Evolutionary conservation across 2,113 vertebrate species (phyloP), one percentile per base, ranked within the genome.

Genomic region (Larimichthys polyactis): DNA sequence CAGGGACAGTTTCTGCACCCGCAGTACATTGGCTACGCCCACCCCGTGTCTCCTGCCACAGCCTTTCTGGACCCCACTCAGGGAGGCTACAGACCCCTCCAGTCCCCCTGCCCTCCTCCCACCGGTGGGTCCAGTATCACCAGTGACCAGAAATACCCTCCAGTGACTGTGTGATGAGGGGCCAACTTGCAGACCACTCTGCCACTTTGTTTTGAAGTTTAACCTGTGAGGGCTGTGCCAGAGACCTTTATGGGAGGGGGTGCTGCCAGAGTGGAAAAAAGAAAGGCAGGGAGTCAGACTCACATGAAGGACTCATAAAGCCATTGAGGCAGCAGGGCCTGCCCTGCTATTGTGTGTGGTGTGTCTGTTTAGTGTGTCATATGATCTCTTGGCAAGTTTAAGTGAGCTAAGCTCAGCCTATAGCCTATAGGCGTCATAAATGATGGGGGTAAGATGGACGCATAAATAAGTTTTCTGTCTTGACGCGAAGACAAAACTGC

Each of bases 1-100:
- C 98, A 99, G 89, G 97, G 97, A 11, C 97, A 99, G 93, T 98
- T 96, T 87, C 93, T 99, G 74, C 98, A 99, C 79, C 97, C 98
- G 0, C 97, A 97, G 58, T 99, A 97, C 1, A 95, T 99, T 51
- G 97, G 98, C 60, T 99, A 99, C 0, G 94, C 98, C 0, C 94
- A 99, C 84, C 96, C 97, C 0, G 91, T 98, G 84, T 93, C 96
- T 94, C 91, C 96, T 0, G 91, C 96, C 40, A 93, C 94, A 68
- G 12, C 96, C 92, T 99, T 95, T 90, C 87, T 99, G 32, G 97
- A 99, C 0, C 85, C 96, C 52, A 89, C 95, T 79, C 98, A 99
- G 87, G 91, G 96, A 0, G 95, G 96, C 82, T 99, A 97, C 92
- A 92, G 98, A 84, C 96, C 95, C 79, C 94, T 99, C 55, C 98